These are phyloP conservation scores for Drosophila barbarae DNA, from an alignment of 2,888 invertebrate genomes.

Conservation along the genomic window DNA sequence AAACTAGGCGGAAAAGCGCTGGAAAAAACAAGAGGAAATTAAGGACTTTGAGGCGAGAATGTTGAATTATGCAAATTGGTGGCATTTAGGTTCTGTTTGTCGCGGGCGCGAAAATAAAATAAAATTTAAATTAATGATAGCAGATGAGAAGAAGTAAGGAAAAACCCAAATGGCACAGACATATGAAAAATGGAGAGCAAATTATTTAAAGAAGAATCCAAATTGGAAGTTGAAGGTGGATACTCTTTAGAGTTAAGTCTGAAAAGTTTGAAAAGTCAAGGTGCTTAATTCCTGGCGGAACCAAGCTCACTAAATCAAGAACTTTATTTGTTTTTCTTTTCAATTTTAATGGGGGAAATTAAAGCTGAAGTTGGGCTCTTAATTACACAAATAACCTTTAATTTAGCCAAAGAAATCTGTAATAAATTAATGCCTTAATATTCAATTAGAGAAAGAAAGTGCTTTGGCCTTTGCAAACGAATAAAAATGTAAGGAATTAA, in stretches of 20 bases:
- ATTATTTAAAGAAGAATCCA: constrained; percentile 17
- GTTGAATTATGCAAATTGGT: constrained; percentile 63
- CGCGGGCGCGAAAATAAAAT: constrained; percentile 36
- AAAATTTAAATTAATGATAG: constrained; percentile 59
- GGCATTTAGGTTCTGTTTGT: constrained; percentile 35
- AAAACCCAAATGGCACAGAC: constrained; percentile 21
- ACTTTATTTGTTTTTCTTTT: not conserved
- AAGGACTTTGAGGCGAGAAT: constrained; percentile 30
- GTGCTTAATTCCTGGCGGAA: not conserved
- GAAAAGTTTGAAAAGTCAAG: constrained; percentile 5
- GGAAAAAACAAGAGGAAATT: constrained; percentile 27
- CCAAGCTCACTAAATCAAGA: not conserved
- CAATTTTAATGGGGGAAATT: not conserved
- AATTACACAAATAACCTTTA: no score
- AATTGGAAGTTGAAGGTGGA: not conserved
- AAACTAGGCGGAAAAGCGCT: constrained; percentile 40
- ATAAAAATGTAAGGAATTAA: not conserved
- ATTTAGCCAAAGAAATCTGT: not conserved
- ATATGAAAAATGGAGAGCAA: constrained; percentile 39
- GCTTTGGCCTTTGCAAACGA: not conserved
- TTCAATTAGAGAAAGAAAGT: not conserved
- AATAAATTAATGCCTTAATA: not conserved
- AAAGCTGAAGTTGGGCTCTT: not conserved
- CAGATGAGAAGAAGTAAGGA: constrained; percentile 9
- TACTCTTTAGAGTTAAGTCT: not conserved